Evolutionary conservation across 2,113 vertebrate genomes (phyloP).

Genomic region (Datnioides undecimradiatus): DNA sequence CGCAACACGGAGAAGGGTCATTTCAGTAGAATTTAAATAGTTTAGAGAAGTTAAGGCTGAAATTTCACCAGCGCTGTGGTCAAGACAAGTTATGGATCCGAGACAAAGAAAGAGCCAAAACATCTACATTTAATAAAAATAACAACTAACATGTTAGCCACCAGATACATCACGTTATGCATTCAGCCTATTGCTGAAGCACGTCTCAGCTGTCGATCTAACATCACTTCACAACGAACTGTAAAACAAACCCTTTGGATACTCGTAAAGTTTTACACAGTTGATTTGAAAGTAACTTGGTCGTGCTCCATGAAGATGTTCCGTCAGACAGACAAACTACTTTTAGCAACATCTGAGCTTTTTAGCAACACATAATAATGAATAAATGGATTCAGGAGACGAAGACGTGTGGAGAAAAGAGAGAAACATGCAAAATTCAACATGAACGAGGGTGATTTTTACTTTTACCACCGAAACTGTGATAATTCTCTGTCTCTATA

Average conservation of each 20-base stretch:
- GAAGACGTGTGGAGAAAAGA: too few species aligned
- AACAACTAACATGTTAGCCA: neutral
- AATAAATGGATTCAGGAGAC: too few species aligned
- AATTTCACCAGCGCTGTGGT: neutral
- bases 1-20: neutral
- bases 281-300: neutral
- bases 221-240: neutral
- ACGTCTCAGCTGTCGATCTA: neutral
- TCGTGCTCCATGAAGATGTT: neutral
- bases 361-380: too few species aligned
- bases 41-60: slow-evolving; percentile 2
- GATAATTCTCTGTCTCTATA: too few species aligned
- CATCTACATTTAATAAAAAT: neutral
- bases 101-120: neutral
- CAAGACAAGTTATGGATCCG: neutral
- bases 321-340: neutral
- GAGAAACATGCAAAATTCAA: neutral
- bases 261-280: neutral
- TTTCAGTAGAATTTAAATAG: neutral
- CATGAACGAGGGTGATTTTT: neutral
- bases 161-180: neutral
- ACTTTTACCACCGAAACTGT: too few species aligned
- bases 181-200: neutral
- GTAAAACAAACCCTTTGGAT: neutral
- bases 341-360: too few species aligned